Conservation (phyloP, 2,797 vertebrate species). For the Tangara arthus region DNA sequence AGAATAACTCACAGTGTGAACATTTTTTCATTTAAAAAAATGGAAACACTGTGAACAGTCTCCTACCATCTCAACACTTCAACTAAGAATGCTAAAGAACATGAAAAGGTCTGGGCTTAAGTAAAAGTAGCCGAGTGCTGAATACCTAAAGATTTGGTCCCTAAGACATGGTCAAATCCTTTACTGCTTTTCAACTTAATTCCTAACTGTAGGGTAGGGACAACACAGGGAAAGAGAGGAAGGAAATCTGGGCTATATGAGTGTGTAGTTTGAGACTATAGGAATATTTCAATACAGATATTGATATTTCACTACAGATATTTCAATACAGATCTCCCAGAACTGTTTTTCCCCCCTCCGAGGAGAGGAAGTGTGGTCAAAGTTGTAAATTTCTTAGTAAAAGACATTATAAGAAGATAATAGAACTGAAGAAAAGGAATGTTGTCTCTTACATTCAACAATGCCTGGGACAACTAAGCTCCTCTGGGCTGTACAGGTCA, state of each 20-base stretch:
- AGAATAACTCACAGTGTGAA: not conserved
- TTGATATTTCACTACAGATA: no score
- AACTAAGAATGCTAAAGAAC: not conserved
- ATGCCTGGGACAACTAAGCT: not conserved
- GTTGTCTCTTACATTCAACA: not conserved
- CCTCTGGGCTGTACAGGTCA: not conserved
- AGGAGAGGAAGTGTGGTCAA: not conserved
- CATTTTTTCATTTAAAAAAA: not conserved
- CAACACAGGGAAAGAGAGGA: not conserved
- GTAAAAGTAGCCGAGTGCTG: not conserved
- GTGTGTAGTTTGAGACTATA: not conserved
- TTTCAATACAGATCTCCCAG: not conserved
- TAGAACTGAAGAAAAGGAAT: not conserved
- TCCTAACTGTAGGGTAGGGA: not conserved
- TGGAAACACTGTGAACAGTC: not conserved
- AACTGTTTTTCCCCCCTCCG: rapidly evolving
- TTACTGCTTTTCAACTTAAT: not conserved
- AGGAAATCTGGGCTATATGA: not conserved
- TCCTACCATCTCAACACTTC: not conserved
- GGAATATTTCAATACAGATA: no score
- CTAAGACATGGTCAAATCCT: not conserved
- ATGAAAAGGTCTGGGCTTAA: not conserved
- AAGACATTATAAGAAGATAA: not conserved
- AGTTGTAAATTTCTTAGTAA: not conserved
- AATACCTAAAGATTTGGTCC: not conserved